Evolutionary conservation across 2,797 vertebrate genomes (phyloP).

Genomic region (Tamandua tetradactyla): DNA sequence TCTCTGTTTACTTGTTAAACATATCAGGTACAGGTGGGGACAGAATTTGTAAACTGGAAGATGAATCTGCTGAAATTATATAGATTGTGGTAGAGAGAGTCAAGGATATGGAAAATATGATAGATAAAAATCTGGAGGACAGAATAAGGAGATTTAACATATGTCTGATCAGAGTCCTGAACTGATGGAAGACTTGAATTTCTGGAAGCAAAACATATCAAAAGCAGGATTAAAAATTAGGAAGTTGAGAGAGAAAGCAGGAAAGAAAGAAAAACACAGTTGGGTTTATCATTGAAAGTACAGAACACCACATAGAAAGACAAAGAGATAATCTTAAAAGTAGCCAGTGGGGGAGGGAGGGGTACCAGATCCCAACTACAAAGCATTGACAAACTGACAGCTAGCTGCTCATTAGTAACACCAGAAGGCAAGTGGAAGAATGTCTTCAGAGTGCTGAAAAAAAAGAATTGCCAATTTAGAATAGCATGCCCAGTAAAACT

Average conservation of each 20-base stretch:
- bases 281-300: not conserved
- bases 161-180: not conserved
- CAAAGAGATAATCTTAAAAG: not conserved
- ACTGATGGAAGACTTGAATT: not conserved
- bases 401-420: not conserved
- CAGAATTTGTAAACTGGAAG: constrained; percentile 49
- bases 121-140: not conserved
- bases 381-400: not conserved
- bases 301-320: not conserved
- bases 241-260: not conserved
- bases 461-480: not conserved
- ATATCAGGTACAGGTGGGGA: not conserved
- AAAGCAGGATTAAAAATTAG: constrained; percentile 5
- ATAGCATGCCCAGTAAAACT: not conserved
- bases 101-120: not conserved
- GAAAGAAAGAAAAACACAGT: not conserved
- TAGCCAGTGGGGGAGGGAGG: no score
- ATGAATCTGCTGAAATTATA: constrained; percentile 5
- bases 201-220: not conserved
- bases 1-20: not conserved
- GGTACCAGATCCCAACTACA: not conserved
- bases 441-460: not conserved
- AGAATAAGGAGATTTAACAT: not conserved
- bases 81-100: not conserved
- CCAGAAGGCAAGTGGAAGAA: not conserved